These are phyloP conservation scores for Homalodisca vitripennis DNA, from an alignment of 1,140 invertebrate genomes.

Conservation along the genomic window DNA sequence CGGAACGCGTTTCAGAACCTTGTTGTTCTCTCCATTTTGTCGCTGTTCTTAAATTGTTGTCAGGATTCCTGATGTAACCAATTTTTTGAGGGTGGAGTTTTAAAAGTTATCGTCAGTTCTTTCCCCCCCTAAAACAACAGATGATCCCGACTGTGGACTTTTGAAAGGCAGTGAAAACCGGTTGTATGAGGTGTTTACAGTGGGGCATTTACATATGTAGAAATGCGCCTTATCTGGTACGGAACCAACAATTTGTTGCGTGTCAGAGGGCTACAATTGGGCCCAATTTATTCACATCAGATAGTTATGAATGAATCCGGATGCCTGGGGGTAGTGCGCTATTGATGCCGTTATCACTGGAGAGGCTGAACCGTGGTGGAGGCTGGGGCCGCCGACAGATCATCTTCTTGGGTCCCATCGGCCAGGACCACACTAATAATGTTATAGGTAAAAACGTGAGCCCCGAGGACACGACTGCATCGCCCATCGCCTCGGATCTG, in stretches of 20 bases:
- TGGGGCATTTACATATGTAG: slow-evolving; percentile 13
- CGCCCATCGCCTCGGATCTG: too few species aligned
- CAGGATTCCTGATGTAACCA: too few species aligned
- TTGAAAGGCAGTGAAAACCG: too few species aligned
- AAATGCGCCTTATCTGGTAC: background rate
- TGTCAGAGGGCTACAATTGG: slow-evolving; percentile 10
- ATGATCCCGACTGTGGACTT: too few species aligned
- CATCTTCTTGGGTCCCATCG: too few species aligned
- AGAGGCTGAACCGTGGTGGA: background rate
- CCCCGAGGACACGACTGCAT: background rate
- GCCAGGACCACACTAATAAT: slow-evolving; percentile 15
- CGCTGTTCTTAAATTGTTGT: too few species aligned
- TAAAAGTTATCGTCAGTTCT: too few species aligned
- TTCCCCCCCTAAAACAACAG: too few species aligned
- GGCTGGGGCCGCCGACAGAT: background rate
- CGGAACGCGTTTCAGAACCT: too few species aligned
- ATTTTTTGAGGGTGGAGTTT: too few species aligned
- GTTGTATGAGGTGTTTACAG: slow-evolving; percentile 1
- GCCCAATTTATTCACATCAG: slow-evolving; percentile 25
- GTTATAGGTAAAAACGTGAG: slow-evolving; percentile 7
- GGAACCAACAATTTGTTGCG: slow-evolving; percentile 2
- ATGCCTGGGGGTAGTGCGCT: slow-evolving; percentile 2
- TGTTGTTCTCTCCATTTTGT: too few species aligned
- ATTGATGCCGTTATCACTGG: slow-evolving; percentile 19
- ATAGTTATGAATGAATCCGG: slow-evolving; percentile 24